These are phyloP conservation scores for Saccopteryx leptura DNA, from an alignment of 2,113 vertebrate species.

Conservation along the genomic window DNA sequence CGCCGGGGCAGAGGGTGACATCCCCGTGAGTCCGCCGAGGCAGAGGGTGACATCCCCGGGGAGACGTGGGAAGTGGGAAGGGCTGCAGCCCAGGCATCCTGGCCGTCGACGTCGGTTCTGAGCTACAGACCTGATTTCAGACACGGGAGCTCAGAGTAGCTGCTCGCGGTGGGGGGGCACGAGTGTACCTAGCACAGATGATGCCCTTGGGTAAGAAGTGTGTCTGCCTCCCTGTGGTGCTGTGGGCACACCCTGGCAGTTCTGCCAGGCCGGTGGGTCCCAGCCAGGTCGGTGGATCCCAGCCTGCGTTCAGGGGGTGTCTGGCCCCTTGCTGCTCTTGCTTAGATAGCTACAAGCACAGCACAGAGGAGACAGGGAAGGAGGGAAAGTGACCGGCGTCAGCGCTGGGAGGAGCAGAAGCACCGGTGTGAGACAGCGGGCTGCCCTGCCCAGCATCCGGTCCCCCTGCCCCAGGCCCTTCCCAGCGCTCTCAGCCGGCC, in stretches of 20 bases:
- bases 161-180: too few relatives aligned
- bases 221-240: background rate
- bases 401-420: background rate
- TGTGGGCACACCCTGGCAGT: background rate
- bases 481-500: background rate
- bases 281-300: background rate
- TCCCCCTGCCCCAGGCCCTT: accelerated
- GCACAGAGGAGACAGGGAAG: slow-evolving; percentile 22
- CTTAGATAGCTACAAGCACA: background rate
- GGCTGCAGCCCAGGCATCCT: too few relatives aligned
- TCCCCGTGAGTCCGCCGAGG: too few relatives aligned
- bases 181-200: background rate
- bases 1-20: too few relatives aligned
- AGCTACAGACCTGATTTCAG: background rate
- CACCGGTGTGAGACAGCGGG: accelerated
- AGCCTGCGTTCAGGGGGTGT: background rate
- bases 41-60: too few relatives aligned
- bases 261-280: background rate
- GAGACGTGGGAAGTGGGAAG: background rate
- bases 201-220: accelerated
- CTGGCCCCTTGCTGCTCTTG: slow-evolving; percentile 60
- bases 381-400: background rate
- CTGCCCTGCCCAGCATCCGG: accelerated
- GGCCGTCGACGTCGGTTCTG: background rate
- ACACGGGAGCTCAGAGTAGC: background rate